These are phyloP conservation scores for Cantharis nigra DNA, from an alignment of 2,888 invertebrate species.

Conservation along the genomic window DNA sequence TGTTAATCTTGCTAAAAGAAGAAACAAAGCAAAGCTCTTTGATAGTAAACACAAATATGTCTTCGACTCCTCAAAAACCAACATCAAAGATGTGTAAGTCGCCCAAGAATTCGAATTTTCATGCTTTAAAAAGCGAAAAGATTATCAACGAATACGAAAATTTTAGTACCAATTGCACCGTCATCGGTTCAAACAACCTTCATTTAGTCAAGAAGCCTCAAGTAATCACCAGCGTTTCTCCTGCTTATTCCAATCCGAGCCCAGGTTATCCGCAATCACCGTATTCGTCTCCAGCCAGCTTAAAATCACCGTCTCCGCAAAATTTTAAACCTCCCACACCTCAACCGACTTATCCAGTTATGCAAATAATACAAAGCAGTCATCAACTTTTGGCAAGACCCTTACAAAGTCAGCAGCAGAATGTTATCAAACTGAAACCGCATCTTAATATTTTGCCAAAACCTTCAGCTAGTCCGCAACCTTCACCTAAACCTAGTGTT, in stretches of 20 bases:
- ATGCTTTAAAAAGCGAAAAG: slow-evolving; percentile 39
- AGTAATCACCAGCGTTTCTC: slow-evolving; percentile 50
- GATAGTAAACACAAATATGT: slow-evolving; percentile 47
- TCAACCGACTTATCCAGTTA: slow-evolving; percentile 52
- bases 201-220: slow-evolving; percentile 55
- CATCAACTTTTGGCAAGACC: slow-evolving; percentile 49
- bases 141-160: slow-evolving; percentile 50
- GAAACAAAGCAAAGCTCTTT: slow-evolving; percentile 29
- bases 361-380: slow-evolving; percentile 55
- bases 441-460: slow-evolving; percentile 56
- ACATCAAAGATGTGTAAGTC: slow-evolving; percentile 56
- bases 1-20: slow-evolving; percentile 13
- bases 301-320: slow-evolving; percentile 52
- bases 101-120: slow-evolving; percentile 48
- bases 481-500: slow-evolving; percentile 53
- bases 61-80: slow-evolving; percentile 51
- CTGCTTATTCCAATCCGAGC: slow-evolving; percentile 49
- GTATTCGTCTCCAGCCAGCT: slow-evolving; percentile 53
- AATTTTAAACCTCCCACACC: slow-evolving; percentile 53
- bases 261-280: slow-evolving; percentile 52
- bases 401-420: slow-evolving; percentile 49
- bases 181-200: slow-evolving; percentile 55
- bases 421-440: slow-evolving; percentile 55
- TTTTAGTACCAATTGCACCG: slow-evolving; percentile 55
- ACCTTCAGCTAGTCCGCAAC: slow-evolving; percentile 53